Evolutionary conservation across 2,797 vertebrate genomes (phyloP).

Genomic region (Coccyzus lansbergi): DNA sequence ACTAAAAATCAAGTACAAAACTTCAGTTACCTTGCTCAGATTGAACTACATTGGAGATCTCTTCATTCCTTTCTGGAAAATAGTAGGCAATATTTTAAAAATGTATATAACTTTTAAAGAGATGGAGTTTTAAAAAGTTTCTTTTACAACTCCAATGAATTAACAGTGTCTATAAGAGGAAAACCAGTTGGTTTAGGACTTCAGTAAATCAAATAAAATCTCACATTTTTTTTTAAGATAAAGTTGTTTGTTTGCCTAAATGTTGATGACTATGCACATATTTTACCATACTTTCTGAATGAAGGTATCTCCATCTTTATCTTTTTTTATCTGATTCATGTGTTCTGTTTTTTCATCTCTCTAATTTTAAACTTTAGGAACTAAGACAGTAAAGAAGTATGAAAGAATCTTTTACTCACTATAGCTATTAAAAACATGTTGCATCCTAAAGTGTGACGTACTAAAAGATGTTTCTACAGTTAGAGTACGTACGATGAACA

Average conservation of each 20-base stretch:
- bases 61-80: not conserved
- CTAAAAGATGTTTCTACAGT: not conserved
- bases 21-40: not conserved
- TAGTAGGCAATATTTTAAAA: not conserved
- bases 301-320: not conserved
- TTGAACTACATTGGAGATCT: not conserved
- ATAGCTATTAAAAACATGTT: not conserved
- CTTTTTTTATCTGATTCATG: not conserved
- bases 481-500: not conserved
- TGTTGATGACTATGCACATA: not conserved
- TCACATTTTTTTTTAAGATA: not conserved
- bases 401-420: not conserved
- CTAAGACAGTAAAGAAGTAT: not conserved
- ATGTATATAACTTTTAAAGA: not conserved
- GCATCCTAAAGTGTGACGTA: not conserved
- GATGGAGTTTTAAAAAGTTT: not conserved
- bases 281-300: not conserved
- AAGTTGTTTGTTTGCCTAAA: not conserved
- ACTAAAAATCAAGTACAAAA: not conserved
- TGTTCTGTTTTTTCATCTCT: not conserved
- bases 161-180: not conserved
- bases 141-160: not conserved
- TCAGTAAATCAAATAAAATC: not conserved
- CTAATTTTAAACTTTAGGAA: not conserved
- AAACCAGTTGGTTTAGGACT: not conserved